Percentiles rank a stretch among this genome's conserved stretches.
These are phyloP conservation scores for Plestiodon gilberti DNA, from an alignment of 2,113 vertebrate species.

Conservation along the genomic window DNA sequence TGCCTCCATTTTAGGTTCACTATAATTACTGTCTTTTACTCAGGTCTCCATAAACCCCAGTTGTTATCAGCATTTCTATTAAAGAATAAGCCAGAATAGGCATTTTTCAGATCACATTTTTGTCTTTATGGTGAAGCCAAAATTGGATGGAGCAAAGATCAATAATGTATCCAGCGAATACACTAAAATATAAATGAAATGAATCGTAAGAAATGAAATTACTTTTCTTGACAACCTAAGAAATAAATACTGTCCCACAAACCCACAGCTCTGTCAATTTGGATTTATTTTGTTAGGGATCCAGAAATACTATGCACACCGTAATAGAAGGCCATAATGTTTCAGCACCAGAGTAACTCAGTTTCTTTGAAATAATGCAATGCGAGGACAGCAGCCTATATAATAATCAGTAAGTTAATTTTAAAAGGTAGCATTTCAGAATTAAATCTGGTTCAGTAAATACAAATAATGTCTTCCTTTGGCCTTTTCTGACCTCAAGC, in stretches of 20 bases:
- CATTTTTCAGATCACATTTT: conserved; percentile 59
- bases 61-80: neutral
- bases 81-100: conserved; percentile 7
- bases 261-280: conserved; percentile 59
- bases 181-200: conserved; percentile 66
- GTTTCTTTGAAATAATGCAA: neutral
- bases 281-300: conserved; percentile 64
- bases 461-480: neutral
- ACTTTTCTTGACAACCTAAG: conserved; percentile 62
- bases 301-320: conserved; percentile 53
- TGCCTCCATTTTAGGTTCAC: conserved; percentile 12
- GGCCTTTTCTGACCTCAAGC: neutral
- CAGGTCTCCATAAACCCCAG: neutral
- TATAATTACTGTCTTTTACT: neutral
- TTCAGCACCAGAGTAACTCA: neutral
- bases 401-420: conserved; percentile 46
- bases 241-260: conserved; percentile 61
- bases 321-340: conserved; percentile 6
- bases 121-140: conserved; percentile 47
- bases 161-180: conserved; percentile 72
- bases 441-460: conserved; percentile 28
- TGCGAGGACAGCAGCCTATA: neutral
- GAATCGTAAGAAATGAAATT: conserved; percentile 71
- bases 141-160: conserved; percentile 73
- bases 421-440: conserved; percentile 16